A percentile compares a stretch with the other conserved stretches of the same genome.
These are phyloP conservation scores for Diplodus puntazzo DNA, from an alignment of 2,797 vertebrate species.

Conservation along the genomic window DNA sequence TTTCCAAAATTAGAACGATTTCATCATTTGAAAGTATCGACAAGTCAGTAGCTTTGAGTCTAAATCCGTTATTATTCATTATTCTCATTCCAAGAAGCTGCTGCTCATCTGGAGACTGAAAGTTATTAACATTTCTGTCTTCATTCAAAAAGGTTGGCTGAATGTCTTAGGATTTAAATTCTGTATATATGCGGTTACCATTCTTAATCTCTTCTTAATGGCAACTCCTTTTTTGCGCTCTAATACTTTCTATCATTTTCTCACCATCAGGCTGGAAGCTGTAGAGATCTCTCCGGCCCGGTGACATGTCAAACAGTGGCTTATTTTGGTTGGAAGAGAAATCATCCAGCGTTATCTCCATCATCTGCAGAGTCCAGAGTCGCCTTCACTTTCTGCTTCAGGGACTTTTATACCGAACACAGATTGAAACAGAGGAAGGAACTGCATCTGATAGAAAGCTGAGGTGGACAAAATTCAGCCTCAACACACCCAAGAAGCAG, in stretches of 20 bases:
- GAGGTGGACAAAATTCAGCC: neutral
- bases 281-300: constrained; percentile 47
- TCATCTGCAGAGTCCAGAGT: constrained; percentile 4
- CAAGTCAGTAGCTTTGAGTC: no score
- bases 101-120: no score
- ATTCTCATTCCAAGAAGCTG: no score
- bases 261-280: constrained; percentile 71
- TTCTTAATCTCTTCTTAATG: no score
- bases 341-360: constrained; percentile 63
- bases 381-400: constrained; percentile 7
- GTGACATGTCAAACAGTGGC: constrained; percentile 73
- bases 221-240: neutral
- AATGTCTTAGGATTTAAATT: no score
- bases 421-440: neutral
- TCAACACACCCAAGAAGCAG: neutral
- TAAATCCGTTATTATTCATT: no score
- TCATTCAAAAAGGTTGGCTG: no score
- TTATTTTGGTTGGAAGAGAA: constrained; percentile 63
- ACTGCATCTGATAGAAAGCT: neutral
- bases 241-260: neutral
- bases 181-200: no score
- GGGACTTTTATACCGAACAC: constrained; percentile 22
- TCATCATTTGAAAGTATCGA: no score
- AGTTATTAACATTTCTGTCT: no score
- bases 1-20: no score